phyloP scores from a whole-genome alignment of 2,888 invertebrate genomes.

The Mythimna lalbum region DNA sequence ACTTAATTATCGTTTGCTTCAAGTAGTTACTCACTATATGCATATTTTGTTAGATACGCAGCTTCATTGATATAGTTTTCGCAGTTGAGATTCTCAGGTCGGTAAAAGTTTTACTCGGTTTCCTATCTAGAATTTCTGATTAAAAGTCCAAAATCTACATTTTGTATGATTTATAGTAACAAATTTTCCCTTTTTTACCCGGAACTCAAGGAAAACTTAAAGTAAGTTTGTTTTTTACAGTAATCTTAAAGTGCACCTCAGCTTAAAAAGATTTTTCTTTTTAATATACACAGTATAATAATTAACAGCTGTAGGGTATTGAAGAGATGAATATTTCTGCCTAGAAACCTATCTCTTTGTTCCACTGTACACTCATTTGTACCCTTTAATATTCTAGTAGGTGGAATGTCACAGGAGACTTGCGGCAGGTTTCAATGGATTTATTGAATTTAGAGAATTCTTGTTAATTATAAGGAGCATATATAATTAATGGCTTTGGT shows the following conservation, averaged over 20 bases:
- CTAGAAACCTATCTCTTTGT: background rate
- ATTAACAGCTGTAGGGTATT: background rate
- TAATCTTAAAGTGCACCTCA: background rate
- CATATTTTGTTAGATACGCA: background rate
- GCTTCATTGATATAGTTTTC: background rate
- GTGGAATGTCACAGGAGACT: conserved; percentile 56
- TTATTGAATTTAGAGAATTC: conserved; percentile 60
- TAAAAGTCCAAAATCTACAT: background rate
- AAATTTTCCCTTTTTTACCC: background rate
- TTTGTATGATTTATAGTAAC: background rate
- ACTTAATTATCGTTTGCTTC: too few relatives aligned
- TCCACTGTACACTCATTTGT: conserved; percentile 58
- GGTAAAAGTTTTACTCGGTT: background rate
- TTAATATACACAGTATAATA: background rate
- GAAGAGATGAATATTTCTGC: background rate
- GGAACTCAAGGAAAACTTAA: background rate
- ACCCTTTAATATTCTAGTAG: conserved; percentile 63
- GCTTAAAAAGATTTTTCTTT: background rate
- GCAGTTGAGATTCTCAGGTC: too few relatives aligned
- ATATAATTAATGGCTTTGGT: conserved; percentile 45
- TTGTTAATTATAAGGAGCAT: conserved; percentile 52
- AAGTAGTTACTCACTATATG: too few relatives aligned
- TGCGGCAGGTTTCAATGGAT: conserved; percentile 36
- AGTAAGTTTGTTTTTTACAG: background rate
- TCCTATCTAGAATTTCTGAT: background rate